Conservation (phyloP, 2,888 invertebrate genomes). For the Drosophila mercatorum region DNA sequence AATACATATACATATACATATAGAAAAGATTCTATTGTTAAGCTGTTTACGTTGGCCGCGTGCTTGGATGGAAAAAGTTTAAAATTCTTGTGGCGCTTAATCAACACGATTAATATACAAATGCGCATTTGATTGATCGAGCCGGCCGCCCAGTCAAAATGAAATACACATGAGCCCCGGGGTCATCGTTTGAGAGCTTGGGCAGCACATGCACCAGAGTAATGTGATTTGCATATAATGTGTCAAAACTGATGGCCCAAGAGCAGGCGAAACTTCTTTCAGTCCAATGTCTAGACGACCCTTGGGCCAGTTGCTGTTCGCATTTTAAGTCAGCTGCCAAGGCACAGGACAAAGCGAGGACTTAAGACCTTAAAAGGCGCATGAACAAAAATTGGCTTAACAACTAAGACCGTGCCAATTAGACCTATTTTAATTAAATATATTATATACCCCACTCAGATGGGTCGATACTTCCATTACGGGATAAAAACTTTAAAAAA, state of each 20-base stretch:
- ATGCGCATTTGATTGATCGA: constrained; percentile 67
- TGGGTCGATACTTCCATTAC: not conserved
- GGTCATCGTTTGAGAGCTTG: constrained; percentile 17
- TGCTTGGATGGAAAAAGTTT: constrained; percentile 30
- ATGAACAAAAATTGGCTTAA: not conserved
- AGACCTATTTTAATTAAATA: not conserved
- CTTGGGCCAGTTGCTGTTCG: constrained; percentile 3
- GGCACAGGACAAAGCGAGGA: constrained; percentile 3
- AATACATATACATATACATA: not conserved
- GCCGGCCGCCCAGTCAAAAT: constrained; percentile 30
- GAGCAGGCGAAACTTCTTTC: not conserved
- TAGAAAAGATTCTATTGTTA: constrained; percentile 23
- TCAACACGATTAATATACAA: constrained; percentile 66
- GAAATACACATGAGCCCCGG: constrained; percentile 11
- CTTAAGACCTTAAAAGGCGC: not conserved
- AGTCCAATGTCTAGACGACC: constrained; percentile 46
- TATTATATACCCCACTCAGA: not conserved
- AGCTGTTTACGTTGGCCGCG: constrained; percentile 1
- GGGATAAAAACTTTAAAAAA: no score
- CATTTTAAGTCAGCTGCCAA: constrained; percentile 1
- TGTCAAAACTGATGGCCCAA: constrained; percentile 12
- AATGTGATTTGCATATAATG: constrained; percentile 60
- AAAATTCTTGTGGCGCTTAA: constrained; percentile 44
- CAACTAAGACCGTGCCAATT: not conserved
- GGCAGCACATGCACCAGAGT: constrained; percentile 9